Evolutionary conservation across 2,888 invertebrate genomes (phyloP), one percentile per base, ranked within the genome.

Genomic region (Lacanobia wlatinum): DNA sequence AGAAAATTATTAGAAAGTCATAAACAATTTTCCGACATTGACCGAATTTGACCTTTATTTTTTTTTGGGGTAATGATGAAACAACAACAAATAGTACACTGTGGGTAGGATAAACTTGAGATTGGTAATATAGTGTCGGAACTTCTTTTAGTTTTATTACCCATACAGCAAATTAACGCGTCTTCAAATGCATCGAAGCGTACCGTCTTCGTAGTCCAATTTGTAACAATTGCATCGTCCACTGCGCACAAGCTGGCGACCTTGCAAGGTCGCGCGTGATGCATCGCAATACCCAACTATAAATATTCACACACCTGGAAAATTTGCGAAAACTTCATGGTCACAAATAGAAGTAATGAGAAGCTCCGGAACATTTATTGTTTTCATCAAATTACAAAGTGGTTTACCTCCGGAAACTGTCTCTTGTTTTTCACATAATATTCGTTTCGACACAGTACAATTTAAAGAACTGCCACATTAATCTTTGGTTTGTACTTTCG

Each of bases 191-290:
- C 80, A 80, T 34, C 83, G 69, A 58, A 60, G 75, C 83, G 75
- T 70, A 43, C 40, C 55, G 68, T 82, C 61, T 83, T 70, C 52
- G 69, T 69, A 63, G 70, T 84, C 67, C 80, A 78, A 86, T 84
- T 83, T 73, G 76, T 75, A 76, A 80, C 69, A 78, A 76, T 75
- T 80, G 74, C 76, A 76, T 68, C 78, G 85, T 76, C 76, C 55
- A 74, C 66, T 79, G 82, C 84, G 80, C 84, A 85, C 78, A 68
- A 74, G 80, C 77, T 59, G 64, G 70, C 82, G 90, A 89, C 90
- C 90, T 90, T 87, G 90, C 89, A 90, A 89, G 90, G 90, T 90
- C 89, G 84, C 73, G 74, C 74, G 76, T 76, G 76, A 84, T 82
- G 76, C 73, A 75, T 75, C 63, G 64, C 68, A 21, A 73, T 74